Evolutionary conservation across 2,888 invertebrate species (phyloP).

Genomic region (Orthosia cruda): DNA sequence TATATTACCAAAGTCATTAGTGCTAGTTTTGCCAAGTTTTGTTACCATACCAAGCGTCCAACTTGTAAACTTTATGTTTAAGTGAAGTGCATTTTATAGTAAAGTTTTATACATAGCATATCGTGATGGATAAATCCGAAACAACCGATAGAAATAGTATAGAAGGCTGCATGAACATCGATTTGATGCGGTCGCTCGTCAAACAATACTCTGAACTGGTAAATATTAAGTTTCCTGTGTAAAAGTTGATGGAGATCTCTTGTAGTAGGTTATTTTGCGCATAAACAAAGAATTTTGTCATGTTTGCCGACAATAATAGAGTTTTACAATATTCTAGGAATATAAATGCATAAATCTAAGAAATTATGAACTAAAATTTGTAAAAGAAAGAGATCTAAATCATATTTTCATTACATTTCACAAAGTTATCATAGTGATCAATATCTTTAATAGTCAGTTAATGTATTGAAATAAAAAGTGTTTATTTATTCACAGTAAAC

Average conservation of each 20-base stretch:
- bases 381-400: not conserved
- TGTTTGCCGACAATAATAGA: not conserved
- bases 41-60: not conserved
- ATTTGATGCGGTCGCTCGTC: slow-evolving; percentile 89
- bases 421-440: not conserved
- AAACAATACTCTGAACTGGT: slow-evolving; percentile 90
- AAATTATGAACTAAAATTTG: not conserved
- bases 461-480: not conserved
- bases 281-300: not conserved
- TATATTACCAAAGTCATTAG: not conserved
- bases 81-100: slow-evolving; percentile 36
- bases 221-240: slow-evolving; percentile 58
- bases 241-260: not conserved
- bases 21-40: slow-evolving; percentile 2
- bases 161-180: slow-evolving; percentile 84
- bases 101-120: slow-evolving; percentile 22
- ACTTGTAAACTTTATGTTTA: slow-evolving; percentile 12
- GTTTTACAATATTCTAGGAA: not conserved
- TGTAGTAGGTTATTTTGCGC: slow-evolving; percentile 23
- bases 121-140: slow-evolving; percentile 82
- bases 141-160: slow-evolving; percentile 74
- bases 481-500: too few species aligned
- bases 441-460: too few species aligned
- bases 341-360: not conserved
- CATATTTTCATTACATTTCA: not conserved